Conservation (phyloP, 2,797 vertebrate genomes). For the Lepus townsendii region DNA sequence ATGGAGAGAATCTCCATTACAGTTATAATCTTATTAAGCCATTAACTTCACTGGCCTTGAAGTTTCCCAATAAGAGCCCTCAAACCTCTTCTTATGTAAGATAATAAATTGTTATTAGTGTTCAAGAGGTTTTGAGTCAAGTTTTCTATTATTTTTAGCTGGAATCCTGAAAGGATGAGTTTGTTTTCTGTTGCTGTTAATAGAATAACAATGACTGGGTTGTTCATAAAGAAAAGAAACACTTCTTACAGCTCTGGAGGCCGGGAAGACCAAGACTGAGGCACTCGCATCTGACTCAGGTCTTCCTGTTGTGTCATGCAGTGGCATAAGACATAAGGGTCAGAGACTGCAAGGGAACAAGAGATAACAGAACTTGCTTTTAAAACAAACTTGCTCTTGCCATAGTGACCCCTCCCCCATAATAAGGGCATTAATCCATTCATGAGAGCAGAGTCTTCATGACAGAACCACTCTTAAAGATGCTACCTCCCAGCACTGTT, state of each 20-base stretch:
- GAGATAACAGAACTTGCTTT: neutral
- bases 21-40: neutral
- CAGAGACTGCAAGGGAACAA: neutral
- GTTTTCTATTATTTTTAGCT: constrained; percentile 20
- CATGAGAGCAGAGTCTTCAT: neutral
- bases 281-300: too few relatives aligned
- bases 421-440: neutral
- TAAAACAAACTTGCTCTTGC: neutral
- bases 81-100: neutral
- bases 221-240: neutral
- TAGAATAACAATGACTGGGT: neutral
- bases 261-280: neutral
- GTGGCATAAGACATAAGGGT: neutral
- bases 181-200: neutral
- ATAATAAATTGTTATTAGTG: constrained; percentile 24
- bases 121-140: constrained; percentile 6
- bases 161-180: neutral
- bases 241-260: neutral
- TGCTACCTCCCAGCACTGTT: neutral
- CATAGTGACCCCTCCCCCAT: neutral
- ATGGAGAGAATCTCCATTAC: neutral
- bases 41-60: neutral
- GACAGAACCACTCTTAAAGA: neutral
- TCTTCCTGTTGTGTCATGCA: neutral
- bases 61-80: neutral